These are phyloP conservation scores for Cataglyphis albicans DNA, from an alignment of 2,888 invertebrate species.

Conservation along the genomic window DNA sequence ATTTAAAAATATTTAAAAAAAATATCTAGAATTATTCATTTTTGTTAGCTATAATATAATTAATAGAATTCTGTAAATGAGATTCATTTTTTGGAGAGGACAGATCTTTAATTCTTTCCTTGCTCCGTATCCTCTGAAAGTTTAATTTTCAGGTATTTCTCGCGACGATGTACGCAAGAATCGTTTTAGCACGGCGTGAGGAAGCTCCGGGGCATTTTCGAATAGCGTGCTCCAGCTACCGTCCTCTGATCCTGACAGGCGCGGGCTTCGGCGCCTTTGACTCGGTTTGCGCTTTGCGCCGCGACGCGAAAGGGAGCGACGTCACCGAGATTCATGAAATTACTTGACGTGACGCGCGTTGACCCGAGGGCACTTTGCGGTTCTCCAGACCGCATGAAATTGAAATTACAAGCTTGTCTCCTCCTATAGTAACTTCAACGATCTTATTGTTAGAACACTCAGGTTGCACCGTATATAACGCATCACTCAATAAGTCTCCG, in stretches of 20 bases:
- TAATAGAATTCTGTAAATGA: constrained; percentile 1
- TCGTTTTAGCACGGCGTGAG: constrained; percentile 3
- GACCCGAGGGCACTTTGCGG: constrained; percentile 75
- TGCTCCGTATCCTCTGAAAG: constrained; percentile 15
- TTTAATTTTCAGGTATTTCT: constrained; percentile 43
- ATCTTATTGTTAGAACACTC: neutral
- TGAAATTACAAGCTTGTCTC: constrained; percentile 77
- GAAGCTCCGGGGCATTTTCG: constrained; percentile 41
- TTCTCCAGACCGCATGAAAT: constrained; percentile 74
- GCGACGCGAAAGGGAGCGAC: constrained; percentile 64
- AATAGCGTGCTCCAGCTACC: constrained; percentile 36
- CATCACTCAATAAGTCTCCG: too few relatives aligned
- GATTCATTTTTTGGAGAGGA: neutral
- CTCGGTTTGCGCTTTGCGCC: constrained; percentile 67
- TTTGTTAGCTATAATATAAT: neutral
- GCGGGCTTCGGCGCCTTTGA: constrained; percentile 58
- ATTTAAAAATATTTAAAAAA: too few relatives aligned
- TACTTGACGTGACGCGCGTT: constrained; percentile 72
- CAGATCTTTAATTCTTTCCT: neutral
- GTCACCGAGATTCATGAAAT: constrained; percentile 68
- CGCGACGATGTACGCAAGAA: constrained; percentile 16
- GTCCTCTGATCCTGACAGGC: constrained; percentile 59
- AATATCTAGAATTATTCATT: neutral
- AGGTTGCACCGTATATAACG: neutral
- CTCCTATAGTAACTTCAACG: neutral